Evolutionary conservation across 53 echinoderm and acorn worm species (phyloP), one percentile per base, ranked within the genome.

Genomic region (Astropecten irregularis): DNA sequence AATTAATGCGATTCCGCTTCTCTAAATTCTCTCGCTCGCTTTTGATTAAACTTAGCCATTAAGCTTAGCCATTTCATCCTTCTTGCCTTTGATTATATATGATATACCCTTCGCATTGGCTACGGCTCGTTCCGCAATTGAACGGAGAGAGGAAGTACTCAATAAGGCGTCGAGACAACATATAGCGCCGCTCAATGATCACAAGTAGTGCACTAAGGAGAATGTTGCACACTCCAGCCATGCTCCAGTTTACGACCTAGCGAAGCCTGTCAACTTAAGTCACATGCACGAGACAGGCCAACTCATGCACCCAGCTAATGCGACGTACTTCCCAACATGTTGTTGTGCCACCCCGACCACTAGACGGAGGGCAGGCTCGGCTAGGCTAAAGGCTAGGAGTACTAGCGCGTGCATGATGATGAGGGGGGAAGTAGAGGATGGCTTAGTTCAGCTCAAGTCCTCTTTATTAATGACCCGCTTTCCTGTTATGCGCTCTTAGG

Each of bases 401-500:
- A n/a, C n/a, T n/a, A n/a, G n/a, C n/a, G n/a, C n/a, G n/a, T n/a
- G n/a, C n/a, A n/a, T n/a, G n/a, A n/a, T n/a, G n/a, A n/a, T n/a
- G n/a, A n/a, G n/a, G n/a, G n/a, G n/a, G n/a, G n/a, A n/a, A n/a
- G n/a, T 31, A 52, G 49, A 71, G 51, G 20, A 49, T 52, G 50
- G n/a, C n/a, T n/a, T n/a, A n/a, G n/a, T n/a, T n/a, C n/a, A 23
- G 23, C 37, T 57, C 28, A 27, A 39, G 8, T 25, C 76, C 71
- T n/a, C 34, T 57, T 9, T 56, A 27, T 58, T 76, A 76, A 76
- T 76, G 76, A 46, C 57, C 18, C 28, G 58, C 76, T 76, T 76
- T 76, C 76, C 76, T 76, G 76, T 76, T 76, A 76, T 76, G 76
- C 58, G 57, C 56, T 32, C 29, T 57, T 14, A 56, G 76, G 76